phyloP scores from a whole-genome alignment of 2,797 vertebrate species.

The Eutrigla gurnardus region DNA sequence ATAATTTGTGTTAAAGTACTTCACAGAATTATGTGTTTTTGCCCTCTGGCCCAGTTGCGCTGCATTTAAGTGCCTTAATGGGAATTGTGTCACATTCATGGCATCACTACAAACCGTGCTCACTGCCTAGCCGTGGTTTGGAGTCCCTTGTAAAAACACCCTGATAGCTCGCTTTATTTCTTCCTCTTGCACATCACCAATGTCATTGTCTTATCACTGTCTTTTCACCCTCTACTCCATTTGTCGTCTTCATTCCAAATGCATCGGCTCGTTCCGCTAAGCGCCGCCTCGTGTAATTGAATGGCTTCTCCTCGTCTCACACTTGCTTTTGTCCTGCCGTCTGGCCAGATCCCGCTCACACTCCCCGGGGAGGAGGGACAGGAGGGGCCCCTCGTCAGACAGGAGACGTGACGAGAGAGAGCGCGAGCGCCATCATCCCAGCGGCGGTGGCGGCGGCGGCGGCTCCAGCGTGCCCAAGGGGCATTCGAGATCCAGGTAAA shows the following conservation, averaged over 20 bases:
- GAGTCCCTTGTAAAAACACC: not conserved
- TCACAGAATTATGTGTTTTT: conserved; percentile 7
- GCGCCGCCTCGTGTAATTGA: conserved; percentile 16
- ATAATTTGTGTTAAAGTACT: conserved; percentile 31
- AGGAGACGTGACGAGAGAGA: conserved; percentile 87
- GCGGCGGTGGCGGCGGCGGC: conserved; percentile 75
- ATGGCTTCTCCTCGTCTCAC: conserved; percentile 6
- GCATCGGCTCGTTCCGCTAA: conserved; percentile 19
- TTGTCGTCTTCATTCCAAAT: conserved; percentile 32
- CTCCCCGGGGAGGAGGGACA: conserved; percentile 89
- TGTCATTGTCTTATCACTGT: not conserved
- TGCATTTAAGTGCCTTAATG: conserved; percentile 2
- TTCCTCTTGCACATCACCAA: not conserved
- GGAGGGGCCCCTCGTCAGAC: conserved; percentile 86
- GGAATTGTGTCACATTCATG: conserved; percentile 2
- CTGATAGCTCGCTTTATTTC: not conserved
- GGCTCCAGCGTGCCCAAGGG: conserved; percentile 87
- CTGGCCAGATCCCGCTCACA: conserved; percentile 84
- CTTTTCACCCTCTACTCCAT: not conserved
- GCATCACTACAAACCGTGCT: not conserved
- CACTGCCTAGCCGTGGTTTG: not conserved
- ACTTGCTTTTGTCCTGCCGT: conserved; percentile 34
- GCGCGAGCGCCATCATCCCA: conserved; percentile 84
- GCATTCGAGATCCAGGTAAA: conserved; percentile 90
- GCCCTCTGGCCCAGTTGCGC: conserved; percentile 7